Percentiles rank a stretch among this genome's conserved stretches.
phyloP scores from a whole-genome alignment of 2,888 invertebrate genomes.

The Zygogramma bicolorata region DNA sequence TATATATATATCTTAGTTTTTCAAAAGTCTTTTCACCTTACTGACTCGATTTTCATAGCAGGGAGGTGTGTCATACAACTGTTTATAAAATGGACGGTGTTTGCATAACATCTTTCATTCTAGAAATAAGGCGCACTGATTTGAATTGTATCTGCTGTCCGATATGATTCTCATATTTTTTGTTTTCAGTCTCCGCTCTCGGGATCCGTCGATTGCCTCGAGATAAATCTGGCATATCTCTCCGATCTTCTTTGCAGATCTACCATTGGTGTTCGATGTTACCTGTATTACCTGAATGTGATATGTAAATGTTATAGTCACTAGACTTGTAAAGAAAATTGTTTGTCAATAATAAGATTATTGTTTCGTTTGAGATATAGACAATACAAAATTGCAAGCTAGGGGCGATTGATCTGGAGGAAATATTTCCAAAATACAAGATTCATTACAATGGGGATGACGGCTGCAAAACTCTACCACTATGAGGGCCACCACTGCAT shows the following conservation, averaged over 20 bases:
- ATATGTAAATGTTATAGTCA: conserved; percentile 53
- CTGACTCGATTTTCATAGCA: no score
- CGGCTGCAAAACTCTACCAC: no score
- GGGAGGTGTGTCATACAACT: no score
- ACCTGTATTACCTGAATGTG: conserved; percentile 51
- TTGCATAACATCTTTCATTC: neutral
- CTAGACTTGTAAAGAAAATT: conserved; percentile 21
- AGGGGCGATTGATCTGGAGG: neutral
- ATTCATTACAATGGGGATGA: no score
- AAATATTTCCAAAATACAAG: no score
- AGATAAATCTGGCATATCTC: conserved; percentile 9
- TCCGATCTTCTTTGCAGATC: neutral
- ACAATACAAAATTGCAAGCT: neutral
- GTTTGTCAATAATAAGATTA: conserved; percentile 2
- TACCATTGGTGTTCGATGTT: conserved; percentile 32
- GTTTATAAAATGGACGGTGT: no score
- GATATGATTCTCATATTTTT: neutral
- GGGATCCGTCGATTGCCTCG: neutral
- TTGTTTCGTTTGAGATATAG: neutral
- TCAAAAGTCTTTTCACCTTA: no score
- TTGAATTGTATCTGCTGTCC: no score
- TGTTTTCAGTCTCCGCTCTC: neutral
- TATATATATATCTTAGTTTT: no score
- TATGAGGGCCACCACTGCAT: no score
- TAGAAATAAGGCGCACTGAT: neutral